Conservation (phyloP, 2,113 vertebrate species). For the Formicarius rufipectus region DNA sequence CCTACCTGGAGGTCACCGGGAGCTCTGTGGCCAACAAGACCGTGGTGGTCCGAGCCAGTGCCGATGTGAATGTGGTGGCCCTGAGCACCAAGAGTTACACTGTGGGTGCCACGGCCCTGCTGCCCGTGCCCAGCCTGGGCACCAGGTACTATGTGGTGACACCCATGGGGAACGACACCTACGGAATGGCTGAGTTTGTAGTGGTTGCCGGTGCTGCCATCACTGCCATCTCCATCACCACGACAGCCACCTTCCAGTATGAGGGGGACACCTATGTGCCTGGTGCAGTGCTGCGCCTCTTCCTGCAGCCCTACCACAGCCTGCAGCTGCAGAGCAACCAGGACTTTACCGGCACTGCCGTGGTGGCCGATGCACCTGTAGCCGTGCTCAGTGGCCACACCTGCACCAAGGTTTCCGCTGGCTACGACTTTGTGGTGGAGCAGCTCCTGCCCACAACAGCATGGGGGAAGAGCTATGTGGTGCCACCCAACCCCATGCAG, state of each 20-base stretch:
- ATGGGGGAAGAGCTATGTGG: conserved; percentile 71
- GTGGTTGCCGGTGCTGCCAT: conserved; percentile 53
- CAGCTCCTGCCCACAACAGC: conserved; percentile 69
- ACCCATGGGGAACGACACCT: not conserved
- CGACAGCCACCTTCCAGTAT: not conserved
- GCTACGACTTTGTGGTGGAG: conserved; percentile 74
- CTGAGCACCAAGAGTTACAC: not conserved
- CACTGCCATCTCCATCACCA: conserved; percentile 48
- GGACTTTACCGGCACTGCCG: conserved; percentile 62
- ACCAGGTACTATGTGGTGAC: conserved; percentile 76
- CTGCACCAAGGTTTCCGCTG: conserved; percentile 46
- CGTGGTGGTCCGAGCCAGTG: conserved; percentile 53
- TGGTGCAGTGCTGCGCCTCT: not conserved
- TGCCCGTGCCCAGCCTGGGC: conserved; percentile 45
- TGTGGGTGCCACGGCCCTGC: not conserved
- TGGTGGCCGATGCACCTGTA: conserved; percentile 49
- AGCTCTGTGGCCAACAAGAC: not conserved
- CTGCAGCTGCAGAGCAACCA: conserved; percentile 61
- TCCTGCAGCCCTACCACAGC: conserved; percentile 68
- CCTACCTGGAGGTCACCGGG: conserved; percentile 14
- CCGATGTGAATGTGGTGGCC: not conserved
- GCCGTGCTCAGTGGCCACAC: conserved; percentile 72
- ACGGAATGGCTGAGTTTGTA: conserved; percentile 50
- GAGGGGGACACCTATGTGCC: not conserved
- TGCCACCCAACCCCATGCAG: conserved; percentile 65